Evolutionary conservation across 2,113 vertebrate genomes (phyloP).

Genomic region (Apteryx owenii): DNA sequence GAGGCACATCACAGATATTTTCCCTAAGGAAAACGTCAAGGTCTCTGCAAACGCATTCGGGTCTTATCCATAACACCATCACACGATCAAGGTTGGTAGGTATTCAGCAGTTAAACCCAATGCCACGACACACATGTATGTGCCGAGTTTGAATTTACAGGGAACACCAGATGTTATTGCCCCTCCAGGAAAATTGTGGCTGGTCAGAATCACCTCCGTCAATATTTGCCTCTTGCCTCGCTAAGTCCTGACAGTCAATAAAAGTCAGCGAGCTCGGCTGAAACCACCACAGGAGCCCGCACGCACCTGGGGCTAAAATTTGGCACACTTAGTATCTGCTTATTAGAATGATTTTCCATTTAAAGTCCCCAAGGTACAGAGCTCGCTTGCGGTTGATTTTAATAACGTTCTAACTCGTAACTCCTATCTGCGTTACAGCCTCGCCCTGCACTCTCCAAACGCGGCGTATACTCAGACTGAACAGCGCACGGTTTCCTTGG

Average conservation of each 20-base stretch:
- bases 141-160: background rate
- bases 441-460: background rate
- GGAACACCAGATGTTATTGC: background rate
- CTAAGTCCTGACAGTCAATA: conserved; percentile 54
- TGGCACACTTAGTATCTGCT: background rate
- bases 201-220: background rate
- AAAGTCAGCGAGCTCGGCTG: background rate
- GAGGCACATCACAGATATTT: background rate
- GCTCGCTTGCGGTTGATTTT: background rate
- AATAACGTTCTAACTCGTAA: background rate
- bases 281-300: background rate
- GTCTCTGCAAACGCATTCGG: background rate
- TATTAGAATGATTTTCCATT: background rate
- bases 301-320: background rate
- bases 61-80: background rate
- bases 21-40: background rate
- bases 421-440: background rate
- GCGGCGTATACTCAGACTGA: fast-evolving
- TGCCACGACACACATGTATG: background rate
- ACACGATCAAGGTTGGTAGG: fast-evolving
- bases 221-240: background rate
- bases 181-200: background rate
- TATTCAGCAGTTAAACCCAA: fast-evolving
- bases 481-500: fast-evolving
- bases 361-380: background rate